These are phyloP conservation scores for Cherax quadricarinatus DNA, from an alignment of 1,140 invertebrate genomes.

Conservation along the genomic window DNA sequence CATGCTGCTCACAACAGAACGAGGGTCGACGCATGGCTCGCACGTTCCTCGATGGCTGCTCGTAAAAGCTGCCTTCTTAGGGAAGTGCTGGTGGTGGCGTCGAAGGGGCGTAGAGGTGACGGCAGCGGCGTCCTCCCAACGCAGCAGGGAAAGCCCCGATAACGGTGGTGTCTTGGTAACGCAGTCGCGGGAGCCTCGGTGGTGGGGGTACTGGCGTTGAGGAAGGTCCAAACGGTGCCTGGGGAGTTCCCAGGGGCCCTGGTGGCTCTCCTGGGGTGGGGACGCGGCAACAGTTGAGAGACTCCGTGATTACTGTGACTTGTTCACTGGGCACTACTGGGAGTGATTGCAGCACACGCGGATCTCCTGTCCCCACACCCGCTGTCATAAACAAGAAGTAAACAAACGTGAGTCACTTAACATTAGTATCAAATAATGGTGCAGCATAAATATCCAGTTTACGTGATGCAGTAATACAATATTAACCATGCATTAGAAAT, in stretches of 20 bases:
- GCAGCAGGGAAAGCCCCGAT: no score
- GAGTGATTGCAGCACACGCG: background rate
- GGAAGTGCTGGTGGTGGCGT: background rate
- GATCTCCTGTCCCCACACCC: background rate
- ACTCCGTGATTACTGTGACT: slow-evolving; percentile 46
- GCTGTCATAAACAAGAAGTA: background rate
- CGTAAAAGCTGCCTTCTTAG: background rate
- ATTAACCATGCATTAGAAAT: no score
- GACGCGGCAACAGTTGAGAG: slow-evolving; percentile 14
- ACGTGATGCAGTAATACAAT: no score
- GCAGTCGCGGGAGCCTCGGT: background rate
- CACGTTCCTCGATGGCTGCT: background rate
- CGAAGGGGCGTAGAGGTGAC: no score
- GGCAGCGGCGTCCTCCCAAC: no score
- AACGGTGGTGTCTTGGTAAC: no score
- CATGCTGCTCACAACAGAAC: slow-evolving; percentile 57
- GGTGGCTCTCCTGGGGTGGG: slow-evolving; percentile 30
- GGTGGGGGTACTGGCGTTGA: background rate
- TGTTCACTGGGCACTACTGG: background rate
- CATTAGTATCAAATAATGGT: no score
- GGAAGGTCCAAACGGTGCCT: slow-evolving; percentile 50
- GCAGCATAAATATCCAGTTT: no score
- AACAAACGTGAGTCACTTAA: background rate
- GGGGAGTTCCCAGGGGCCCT: slow-evolving; percentile 45
- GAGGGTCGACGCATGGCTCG: slow-evolving; percentile 58